Base-by-base conservation (phyloP, 2,888 invertebrate genomes). In the Eledone cirrhosa region DNA sequence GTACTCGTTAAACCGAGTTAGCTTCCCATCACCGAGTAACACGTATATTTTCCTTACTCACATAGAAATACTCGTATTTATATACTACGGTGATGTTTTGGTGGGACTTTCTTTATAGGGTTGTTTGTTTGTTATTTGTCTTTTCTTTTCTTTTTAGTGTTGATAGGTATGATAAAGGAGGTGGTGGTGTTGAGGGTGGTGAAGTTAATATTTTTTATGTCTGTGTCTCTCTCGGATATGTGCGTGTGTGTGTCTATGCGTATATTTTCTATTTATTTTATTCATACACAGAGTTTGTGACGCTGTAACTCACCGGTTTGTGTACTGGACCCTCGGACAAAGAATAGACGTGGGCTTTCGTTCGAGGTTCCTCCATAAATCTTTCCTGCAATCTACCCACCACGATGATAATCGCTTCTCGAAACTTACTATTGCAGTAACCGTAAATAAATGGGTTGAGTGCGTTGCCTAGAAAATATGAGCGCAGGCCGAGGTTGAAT, bases 391-490 rank as follows among this genome's bases (percentile, higher is more conserved):
- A 19, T 0, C n/a, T 5, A 3, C 22, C 69, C 1, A 69, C n/a
- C 22, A 69, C 22, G 2, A 14, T 27, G 1, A 69, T 19, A 41
- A 31, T 24, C 2, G 41, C 47, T 47, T 75, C 48, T 2, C 75
- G 16, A 14, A 75, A 75, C 47, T 75, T 48, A 7, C n/a, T 11
- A 19, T 75, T 75, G 29, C 75, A 75, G 24, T 75, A 75, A n/a
- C 75, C 75, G 48, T 75, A 75, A 7, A 75, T 75, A 4, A 75
- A 75, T 19, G 75, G 75, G 14, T 75, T 75, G 13, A 75, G 16
- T 14, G 75, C 41, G 24, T 75, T 75, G 19, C n/a, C 75, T 2
- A 75, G 48, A 29, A 75, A 75, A 29, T 47, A 75, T 0, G 75
- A 75, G 47, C 75, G 75, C 5, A 75, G 22, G 24, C 75, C 75